These are phyloP conservation scores for Megathymus violae DNA, from an alignment of 1,140 invertebrate species.

Conservation along the genomic window DNA sequence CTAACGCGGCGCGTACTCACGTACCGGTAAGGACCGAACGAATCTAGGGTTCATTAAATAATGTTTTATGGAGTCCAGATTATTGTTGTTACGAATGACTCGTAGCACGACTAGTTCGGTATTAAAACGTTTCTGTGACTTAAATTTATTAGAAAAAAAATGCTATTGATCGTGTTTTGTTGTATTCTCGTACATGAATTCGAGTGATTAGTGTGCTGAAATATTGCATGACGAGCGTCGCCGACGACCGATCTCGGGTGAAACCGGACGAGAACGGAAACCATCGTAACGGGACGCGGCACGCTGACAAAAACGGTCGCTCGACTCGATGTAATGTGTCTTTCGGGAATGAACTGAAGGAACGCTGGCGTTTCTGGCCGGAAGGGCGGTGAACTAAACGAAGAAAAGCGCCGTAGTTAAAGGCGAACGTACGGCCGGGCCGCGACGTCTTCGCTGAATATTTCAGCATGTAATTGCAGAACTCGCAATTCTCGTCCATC, in stretches of 20 bases:
- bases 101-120: too few species aligned
- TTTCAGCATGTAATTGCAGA: slow-evolving; percentile 69
- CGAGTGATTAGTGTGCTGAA: too few species aligned
- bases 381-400: slow-evolving; percentile 28
- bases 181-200: too few species aligned
- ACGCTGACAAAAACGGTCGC: slow-evolving; percentile 44
- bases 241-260: slow-evolving; percentile 25
- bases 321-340: slow-evolving; percentile 30
- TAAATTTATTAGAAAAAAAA: too few species aligned
- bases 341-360: slow-evolving; percentile 51
- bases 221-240: too few species aligned
- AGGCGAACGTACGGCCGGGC: slow-evolving; percentile 37
- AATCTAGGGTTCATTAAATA: too few species aligned
- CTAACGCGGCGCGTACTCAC: slow-evolving; percentile 23
- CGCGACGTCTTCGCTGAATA: slow-evolving; percentile 59
- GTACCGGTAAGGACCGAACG: background rate
- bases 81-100: too few species aligned
- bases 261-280: slow-evolving; percentile 38
- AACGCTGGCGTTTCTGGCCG: background rate
- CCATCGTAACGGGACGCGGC: slow-evolving; percentile 38
- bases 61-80: too few species aligned
- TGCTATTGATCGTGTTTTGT: too few species aligned
- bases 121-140: too few species aligned
- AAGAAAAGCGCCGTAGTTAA: slow-evolving; percentile 52
- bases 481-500: slow-evolving; percentile 62